phyloP scores from a whole-genome alignment of 2,888 invertebrate species.

The Phyto melanocephala region DNA sequence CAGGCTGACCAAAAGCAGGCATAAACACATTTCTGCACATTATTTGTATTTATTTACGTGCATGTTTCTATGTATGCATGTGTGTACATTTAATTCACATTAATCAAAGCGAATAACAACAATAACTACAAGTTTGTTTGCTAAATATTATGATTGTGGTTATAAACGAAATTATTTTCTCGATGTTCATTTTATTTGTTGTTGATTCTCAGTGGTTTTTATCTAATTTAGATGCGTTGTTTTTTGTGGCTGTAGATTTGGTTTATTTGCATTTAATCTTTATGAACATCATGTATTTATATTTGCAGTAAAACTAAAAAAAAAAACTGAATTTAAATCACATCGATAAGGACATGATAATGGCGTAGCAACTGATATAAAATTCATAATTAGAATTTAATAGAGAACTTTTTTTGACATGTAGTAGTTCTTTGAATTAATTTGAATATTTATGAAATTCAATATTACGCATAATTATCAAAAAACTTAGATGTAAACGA shows the following conservation, averaged over 20 bases:
- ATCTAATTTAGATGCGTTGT: neutral
- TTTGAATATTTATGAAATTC: too few relatives aligned
- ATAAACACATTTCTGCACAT: too few relatives aligned
- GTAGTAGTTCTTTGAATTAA: neutral
- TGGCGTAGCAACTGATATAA: too few relatives aligned
- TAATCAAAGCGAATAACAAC: neutral
- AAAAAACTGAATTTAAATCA: too few relatives aligned
- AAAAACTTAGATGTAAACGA: too few relatives aligned
- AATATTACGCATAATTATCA: too few relatives aligned
- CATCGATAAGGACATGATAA: neutral
- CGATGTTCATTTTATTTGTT: neutral
- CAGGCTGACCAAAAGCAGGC: too few relatives aligned
- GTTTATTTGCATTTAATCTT: neutral
- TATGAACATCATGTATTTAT: neutral
- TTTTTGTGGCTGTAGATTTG: neutral
- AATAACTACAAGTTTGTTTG: neutral
- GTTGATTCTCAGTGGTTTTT: too few relatives aligned
- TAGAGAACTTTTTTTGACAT: too few relatives aligned
- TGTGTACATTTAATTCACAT: neutral
- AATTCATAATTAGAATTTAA: neutral
- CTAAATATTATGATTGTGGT: conserved; percentile 14
- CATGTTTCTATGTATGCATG: neutral
- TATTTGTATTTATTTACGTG: neutral
- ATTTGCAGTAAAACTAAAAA: neutral
- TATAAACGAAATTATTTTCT: neutral